Evolutionary conservation across 2,888 invertebrate species (phyloP), one percentile per base, ranked within the genome.

Genomic region (Tetramorium bicarinatum): DNA sequence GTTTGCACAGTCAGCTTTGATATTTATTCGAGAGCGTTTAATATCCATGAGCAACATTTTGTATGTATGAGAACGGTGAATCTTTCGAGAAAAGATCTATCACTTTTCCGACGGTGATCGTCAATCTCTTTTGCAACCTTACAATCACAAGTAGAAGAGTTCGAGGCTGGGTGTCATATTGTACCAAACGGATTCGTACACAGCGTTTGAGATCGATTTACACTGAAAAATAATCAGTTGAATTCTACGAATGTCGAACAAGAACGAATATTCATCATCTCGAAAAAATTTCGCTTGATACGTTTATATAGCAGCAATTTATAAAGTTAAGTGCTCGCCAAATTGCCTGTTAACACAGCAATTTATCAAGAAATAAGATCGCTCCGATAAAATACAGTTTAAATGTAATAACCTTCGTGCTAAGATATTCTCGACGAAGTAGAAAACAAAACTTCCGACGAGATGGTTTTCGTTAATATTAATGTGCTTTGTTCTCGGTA

Each of bases 51-150:
- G 59, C 25, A 34, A 49, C 18, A 59, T 81, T 34, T 47, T 47
- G 6, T 59, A 52, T 62, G 47, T 25, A 38, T 72, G 34, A 59
- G 25, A 44, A 74, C 29, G 0, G 87, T 84, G n/a, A 89, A 85
- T n/a, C 61, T 18, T 76, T 69, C 3, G 85, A 61, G 9, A 85
- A 86, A n/a, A 90, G 56, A 67, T 87, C 61, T 62, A 81, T 83
- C 59, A 90, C 84, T 71, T 89, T 90, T 21, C 86, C 86, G 25
- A 69, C 61, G 4, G 82, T 87, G 18, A 89, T 38, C 34, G 62
- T 77, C 13, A 89, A 69, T 62, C 80, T 66, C 47, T 85, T 87
- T 69, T 79, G 79, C 21, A 84, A 84, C 49, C 85, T 72, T 34
- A 34, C 69, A 54, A 29, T 77, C 44, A 41, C 41, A 9, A 67